Conservation (phyloP, 2,888 invertebrate species). For the Choristoneura rosaceana region DNA sequence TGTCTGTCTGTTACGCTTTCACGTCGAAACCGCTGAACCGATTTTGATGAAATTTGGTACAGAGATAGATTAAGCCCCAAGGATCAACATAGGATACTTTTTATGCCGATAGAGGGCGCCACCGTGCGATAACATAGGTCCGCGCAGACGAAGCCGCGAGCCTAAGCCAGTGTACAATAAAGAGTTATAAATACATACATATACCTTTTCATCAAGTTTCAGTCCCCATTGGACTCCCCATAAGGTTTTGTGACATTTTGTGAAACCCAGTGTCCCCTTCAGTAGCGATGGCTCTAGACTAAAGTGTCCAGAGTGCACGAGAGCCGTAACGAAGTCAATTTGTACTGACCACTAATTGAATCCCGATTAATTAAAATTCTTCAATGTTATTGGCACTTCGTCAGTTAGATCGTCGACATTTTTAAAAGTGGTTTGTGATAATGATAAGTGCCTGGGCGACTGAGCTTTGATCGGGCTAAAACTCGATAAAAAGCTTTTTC, state of each 20-base stretch:
- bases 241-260: not conserved
- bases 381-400: constrained; percentile 13
- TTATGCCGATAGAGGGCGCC: no score
- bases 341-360: constrained; percentile 46
- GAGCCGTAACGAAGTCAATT: constrained; percentile 68
- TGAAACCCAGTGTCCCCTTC: not conserved
- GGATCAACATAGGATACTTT: no score
- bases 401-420: constrained; percentile 5
- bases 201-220: not conserved
- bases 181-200: not conserved
- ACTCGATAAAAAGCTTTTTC: no score
- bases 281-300: not conserved
- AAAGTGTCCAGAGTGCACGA: not conserved
- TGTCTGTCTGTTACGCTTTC: no score
- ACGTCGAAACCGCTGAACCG: no score
- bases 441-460: not conserved
- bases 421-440: not conserved
- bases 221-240: not conserved
- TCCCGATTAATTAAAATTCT: constrained; percentile 20
- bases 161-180: no score
- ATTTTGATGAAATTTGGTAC: no score
- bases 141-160: no score
- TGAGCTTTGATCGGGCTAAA: no score
- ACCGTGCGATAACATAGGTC: no score
- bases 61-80: no score